Conservation (phyloP, 2,888 invertebrate genomes). For the Brachycybe producta region DNA sequence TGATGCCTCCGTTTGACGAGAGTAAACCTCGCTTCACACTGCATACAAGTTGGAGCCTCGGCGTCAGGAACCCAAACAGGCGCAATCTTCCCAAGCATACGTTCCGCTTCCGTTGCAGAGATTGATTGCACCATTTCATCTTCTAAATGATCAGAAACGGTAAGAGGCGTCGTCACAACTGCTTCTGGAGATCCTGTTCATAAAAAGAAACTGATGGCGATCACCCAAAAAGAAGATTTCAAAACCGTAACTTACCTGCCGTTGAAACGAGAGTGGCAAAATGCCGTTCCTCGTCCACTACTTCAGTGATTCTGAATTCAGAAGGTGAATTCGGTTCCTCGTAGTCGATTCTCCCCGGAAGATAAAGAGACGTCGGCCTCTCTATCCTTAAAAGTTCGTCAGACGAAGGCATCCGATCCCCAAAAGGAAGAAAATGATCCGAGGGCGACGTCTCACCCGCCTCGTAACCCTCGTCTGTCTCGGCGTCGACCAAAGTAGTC, state of each 20-base stretch:
- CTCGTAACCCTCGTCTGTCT: no score
- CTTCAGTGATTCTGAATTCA: conserved; percentile 3
- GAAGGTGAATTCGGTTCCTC: conserved; percentile 1
- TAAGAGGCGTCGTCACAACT: conserved; percentile 5
- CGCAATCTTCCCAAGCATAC: conserved; percentile 52
- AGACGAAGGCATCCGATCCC: no score
- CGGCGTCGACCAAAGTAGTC: no score
- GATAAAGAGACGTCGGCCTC: conserved; percentile 32
- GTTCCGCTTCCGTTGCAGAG: conserved; percentile 25
- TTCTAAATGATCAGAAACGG: conserved; percentile 15
- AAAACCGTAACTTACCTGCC: conserved; percentile 10
- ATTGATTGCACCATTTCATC: conserved; percentile 14
- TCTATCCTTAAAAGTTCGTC: conserved; percentile 22
- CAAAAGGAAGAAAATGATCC: no score
- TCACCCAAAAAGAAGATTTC: neutral
- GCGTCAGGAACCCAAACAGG: conserved; percentile 80
- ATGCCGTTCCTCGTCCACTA: neutral
- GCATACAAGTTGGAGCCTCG: conserved; percentile 66
- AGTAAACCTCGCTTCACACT: conserved; percentile 66
- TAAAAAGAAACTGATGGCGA: neutral
- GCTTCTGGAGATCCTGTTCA: conserved; percentile 16
- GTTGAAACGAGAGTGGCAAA: conserved; percentile 12
- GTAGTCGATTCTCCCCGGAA: conserved; percentile 26
- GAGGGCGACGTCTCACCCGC: no score
- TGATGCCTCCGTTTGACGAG: conserved; percentile 65